Conservation (phyloP, 2,797 vertebrate species). For the Microcaecilia unicolor region DNA sequence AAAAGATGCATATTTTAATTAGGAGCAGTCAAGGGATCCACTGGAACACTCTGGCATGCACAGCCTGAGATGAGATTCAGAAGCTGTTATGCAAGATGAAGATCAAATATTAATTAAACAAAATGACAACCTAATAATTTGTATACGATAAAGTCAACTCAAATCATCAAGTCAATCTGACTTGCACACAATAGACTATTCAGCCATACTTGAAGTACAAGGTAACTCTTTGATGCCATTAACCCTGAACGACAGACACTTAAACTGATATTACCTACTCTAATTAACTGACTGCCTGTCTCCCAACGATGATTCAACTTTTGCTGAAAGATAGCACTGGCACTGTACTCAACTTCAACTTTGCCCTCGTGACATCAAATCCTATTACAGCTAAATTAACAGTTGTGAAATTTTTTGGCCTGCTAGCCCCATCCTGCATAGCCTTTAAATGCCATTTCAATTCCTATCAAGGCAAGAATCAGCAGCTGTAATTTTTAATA, state of each 20-base stretch:
- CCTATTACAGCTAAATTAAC: slow-evolving; percentile 64
- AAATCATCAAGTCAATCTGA: slow-evolving; percentile 26
- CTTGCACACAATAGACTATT: slow-evolving; percentile 33
- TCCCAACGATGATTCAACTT: slow-evolving; percentile 46
- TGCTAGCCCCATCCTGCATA: slow-evolving; percentile 33
- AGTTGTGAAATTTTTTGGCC: slow-evolving; percentile 63
- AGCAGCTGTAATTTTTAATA: slow-evolving; percentile 60
- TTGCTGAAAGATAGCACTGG: slow-evolving; percentile 48
- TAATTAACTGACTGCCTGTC: slow-evolving; percentile 62
- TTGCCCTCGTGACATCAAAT: slow-evolving; percentile 60
- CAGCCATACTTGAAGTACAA: slow-evolving; percentile 29
- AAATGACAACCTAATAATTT: slow-evolving; percentile 35
- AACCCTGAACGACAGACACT: slow-evolving; percentile 60
- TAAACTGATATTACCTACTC: slow-evolving; percentile 59
- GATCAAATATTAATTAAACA: slow-evolving; percentile 27
- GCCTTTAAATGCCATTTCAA: slow-evolving; percentile 69
- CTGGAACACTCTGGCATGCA: slow-evolving; percentile 2
- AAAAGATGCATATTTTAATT: slow-evolving; percentile 2
- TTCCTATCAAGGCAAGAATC: slow-evolving; percentile 59
- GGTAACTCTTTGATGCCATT: slow-evolving; percentile 58
- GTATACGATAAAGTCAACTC: slow-evolving; percentile 16
- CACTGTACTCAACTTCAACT: slow-evolving; percentile 46
- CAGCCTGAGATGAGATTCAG: too few species aligned
- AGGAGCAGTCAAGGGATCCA: slow-evolving; percentile 2
- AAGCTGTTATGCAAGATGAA: too few species aligned